A percentile compares a stretch with the other conserved stretches of the same genome.
Evolutionary conservation across 2,797 vertebrate genomes (phyloP).

Genomic region (Phaenicophaeus curvirostris): DNA sequence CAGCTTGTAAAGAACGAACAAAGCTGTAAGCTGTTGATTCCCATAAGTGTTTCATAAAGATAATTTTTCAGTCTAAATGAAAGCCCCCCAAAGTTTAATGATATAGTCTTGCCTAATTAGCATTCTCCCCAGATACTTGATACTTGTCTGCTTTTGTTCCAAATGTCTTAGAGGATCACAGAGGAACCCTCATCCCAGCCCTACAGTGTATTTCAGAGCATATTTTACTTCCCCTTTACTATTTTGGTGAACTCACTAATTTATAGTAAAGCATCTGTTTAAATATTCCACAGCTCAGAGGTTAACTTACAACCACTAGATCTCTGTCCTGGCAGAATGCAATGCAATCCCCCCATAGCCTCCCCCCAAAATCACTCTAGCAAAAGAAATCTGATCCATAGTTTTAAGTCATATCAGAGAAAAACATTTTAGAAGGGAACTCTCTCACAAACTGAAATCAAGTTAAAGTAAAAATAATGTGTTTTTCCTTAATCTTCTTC

Average conservation of each 20-base stretch:
- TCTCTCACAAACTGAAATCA: slow-evolving; percentile 1
- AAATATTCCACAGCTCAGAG: slow-evolving; percentile 9
- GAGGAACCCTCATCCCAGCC: background rate
- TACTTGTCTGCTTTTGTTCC: background rate
- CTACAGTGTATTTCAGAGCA: background rate
- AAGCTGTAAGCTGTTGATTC: background rate
- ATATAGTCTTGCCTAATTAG: background rate
- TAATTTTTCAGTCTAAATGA: background rate
- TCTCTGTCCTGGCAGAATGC: background rate
- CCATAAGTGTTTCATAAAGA: background rate
- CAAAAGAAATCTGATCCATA: background rate
- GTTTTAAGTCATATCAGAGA: background rate
- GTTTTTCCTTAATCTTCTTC: background rate
- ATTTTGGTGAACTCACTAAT: background rate
- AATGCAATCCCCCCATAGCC: background rate
- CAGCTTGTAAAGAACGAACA: background rate
- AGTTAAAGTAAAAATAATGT: background rate
- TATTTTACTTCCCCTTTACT: background rate
- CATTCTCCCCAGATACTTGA: background rate
- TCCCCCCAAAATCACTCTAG: background rate
- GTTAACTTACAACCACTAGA: background rate
- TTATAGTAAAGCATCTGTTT: background rate
- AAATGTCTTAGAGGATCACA: background rate
- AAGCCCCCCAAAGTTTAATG: background rate
- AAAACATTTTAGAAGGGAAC: slow-evolving; percentile 4